Base-by-base conservation (phyloP, 2,888 invertebrate genomes). In the Gandaritis pyraliata region DNA sequence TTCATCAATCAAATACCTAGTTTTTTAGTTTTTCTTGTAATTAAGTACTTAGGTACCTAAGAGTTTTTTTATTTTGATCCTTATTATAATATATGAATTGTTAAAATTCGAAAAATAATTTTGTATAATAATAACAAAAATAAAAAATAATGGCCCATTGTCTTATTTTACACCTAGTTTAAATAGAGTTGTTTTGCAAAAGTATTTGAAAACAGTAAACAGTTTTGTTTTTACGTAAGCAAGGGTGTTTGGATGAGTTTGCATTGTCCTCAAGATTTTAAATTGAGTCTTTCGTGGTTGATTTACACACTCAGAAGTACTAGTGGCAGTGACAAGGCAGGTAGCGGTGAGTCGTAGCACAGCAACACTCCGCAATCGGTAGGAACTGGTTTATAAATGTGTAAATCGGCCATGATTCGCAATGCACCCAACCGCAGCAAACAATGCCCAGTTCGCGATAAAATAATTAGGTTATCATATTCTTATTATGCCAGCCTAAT, bases 401-500 rank as follows among this genome's bases (percentile, higher is more conserved):
- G 10, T 33, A 33, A 33, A 33, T 33, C 33, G 10, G 10, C 33
- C 10, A 33, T 11, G 5, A 33, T 33, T 33, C 8, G 10, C 33
- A 33, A 8, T 33, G 16, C 13, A 41, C n/a, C 18, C 39, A 47
- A 30, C 18, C 39, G n/a, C 39, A 55, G 39, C 38, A 50, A 45
- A 50, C 16, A 43, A 16, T 41, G 7, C 43, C 16, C 1, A 16
- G 29, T 6, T 49, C n/a, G 11, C 13, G 50, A 60, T 55, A 60
- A 54, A 60, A 60, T 49, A 55, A 60, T 41, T 60, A 38, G 60
- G 60, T 49, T 54, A 54, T 60, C 60, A 59, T 33, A 33, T 54
- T 54, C 8, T 39, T 43, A 49, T 58, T 47, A 30, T 7, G 18
- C 11, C 51, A 41, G 51, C 13, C 51, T n/a, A 41, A 41, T 41